Conservation (phyloP, 2,797 vertebrate species). For the Neomorphus geoffroyi region DNA sequence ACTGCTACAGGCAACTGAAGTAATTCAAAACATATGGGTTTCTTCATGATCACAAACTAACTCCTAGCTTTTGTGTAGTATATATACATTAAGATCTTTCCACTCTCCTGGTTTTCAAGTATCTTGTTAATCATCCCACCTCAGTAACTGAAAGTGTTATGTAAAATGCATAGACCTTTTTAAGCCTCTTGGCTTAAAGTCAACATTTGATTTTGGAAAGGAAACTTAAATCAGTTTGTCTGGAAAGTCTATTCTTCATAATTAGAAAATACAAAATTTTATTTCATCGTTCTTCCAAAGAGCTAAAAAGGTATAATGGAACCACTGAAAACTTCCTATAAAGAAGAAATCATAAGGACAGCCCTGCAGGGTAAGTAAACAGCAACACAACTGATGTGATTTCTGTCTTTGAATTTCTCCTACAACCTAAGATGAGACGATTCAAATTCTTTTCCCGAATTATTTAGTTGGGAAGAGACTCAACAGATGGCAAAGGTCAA, state of each 20-base stretch:
- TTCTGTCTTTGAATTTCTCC: not conserved
- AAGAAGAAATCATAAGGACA: not conserved
- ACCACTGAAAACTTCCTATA: not conserved
- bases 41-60: not conserved
- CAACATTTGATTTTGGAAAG: not conserved
- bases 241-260: not conserved
- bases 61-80: not conserved
- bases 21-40: slow-evolving; percentile 24
- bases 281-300: not conserved
- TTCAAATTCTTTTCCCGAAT: not conserved
- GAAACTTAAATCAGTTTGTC: not conserved
- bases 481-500: not conserved
- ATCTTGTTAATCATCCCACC: not conserved
- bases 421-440: not conserved
- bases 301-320: not conserved
- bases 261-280: not conserved
- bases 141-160: not conserved
- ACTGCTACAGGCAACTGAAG: not conserved
- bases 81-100: not conserved
- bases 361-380: not conserved
- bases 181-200: not conserved
- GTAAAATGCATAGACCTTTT: not conserved
- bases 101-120: not conserved
- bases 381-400: not conserved
- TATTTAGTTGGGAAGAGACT: not conserved